phyloP scores from a whole-genome alignment of 2,888 invertebrate species.

The Sipunculus nudus region DNA sequence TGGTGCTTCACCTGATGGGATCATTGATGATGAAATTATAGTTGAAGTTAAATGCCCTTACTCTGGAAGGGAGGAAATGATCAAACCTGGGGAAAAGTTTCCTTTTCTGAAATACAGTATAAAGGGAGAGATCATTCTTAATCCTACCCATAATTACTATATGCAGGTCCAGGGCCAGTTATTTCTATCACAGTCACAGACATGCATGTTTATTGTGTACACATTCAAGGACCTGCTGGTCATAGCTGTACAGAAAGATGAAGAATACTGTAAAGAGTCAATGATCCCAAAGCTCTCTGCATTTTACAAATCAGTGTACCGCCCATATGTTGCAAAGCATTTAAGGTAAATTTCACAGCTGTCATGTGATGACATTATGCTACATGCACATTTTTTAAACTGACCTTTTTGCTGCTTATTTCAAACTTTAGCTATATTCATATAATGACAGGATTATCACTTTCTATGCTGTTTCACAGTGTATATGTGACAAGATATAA shows the following conservation, averaged over 20 bases:
- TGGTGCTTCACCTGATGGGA: conserved; percentile 32
- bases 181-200: not conserved
- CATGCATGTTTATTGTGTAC: conserved; percentile 7
- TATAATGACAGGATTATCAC: too few relatives aligned
- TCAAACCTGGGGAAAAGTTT: conserved; percentile 20
- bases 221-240: conserved; percentile 1
- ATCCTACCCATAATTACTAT: not conserved
- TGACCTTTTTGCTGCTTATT: too few relatives aligned
- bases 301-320: too few relatives aligned
- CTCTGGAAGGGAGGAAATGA: conserved; percentile 16
- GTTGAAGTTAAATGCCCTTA: conserved; percentile 38
- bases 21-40: conserved; percentile 18
- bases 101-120: conserved; percentile 8
- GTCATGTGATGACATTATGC: too few relatives aligned
- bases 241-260: not conserved
- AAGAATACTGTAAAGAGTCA: too few relatives aligned
- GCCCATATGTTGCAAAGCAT: too few relatives aligned
- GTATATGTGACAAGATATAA: too few relatives aligned
- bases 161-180: conserved; percentile 12
- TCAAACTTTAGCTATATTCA: too few relatives aligned
- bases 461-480: too few relatives aligned
- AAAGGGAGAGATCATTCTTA: not conserved
- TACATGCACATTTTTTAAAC: too few relatives aligned
- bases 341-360: too few relatives aligned
- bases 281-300: too few relatives aligned